These are phyloP conservation scores for Dryas iulia DNA, from an alignment of 1,140 invertebrate genomes.

Conservation along the genomic window DNA sequence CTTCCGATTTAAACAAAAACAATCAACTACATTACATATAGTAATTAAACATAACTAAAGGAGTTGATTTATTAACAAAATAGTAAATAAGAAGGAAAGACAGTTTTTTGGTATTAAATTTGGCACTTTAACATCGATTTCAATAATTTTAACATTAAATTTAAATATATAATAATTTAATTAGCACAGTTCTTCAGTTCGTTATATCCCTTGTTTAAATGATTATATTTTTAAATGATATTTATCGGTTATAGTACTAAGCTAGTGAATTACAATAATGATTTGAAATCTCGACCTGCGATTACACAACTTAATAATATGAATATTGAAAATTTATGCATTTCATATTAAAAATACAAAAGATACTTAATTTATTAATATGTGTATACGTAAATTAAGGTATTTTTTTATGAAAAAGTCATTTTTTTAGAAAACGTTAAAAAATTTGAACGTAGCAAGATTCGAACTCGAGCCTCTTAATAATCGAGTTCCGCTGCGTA, in stretches of 20 bases:
- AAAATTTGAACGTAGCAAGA: too few species aligned
- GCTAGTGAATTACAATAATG: background rate
- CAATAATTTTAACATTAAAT: background rate
- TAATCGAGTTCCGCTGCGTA: too few species aligned
- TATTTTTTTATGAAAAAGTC: too few species aligned
- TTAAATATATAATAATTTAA: slow-evolving; percentile 8
- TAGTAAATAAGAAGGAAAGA: background rate
- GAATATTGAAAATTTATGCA: too few species aligned
- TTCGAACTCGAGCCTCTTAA: too few species aligned
- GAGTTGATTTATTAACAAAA: background rate
- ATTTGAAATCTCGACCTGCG: background rate
- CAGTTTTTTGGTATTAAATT: background rate
- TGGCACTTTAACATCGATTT: background rate
- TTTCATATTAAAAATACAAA: background rate
- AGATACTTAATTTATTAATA: background rate
- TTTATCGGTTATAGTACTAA: background rate
- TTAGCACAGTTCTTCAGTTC: slow-evolving; percentile 63
- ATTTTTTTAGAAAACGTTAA: too few species aligned
- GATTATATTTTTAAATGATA: slow-evolving; percentile 2
- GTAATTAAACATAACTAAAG: too few species aligned
- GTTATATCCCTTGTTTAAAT: slow-evolving; percentile 56
- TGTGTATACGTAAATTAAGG: too few species aligned
- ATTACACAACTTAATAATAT: too few species aligned
- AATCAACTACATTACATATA: background rate
- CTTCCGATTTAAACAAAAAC: background rate